Evolutionary conservation across 2,113 vertebrate genomes (phyloP).

Genomic region (Ascaphus truei): DNA sequence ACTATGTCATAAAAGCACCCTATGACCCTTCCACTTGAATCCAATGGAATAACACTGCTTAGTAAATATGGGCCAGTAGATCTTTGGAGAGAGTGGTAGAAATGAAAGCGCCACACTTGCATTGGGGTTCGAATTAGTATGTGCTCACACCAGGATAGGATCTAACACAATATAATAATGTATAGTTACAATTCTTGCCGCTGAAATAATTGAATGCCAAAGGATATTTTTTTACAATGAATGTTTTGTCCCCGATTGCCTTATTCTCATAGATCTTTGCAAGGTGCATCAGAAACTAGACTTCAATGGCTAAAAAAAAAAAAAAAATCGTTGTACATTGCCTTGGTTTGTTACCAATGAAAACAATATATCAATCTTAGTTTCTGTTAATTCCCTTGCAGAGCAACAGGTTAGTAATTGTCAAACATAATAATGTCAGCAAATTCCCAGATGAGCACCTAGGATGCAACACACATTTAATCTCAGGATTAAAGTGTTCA

Average conservation of each 20-base stretch:
- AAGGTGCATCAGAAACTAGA: not conserved
- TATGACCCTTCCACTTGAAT: too few relatives aligned
- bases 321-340: not conserved
- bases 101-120: too few relatives aligned
- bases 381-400: constrained; percentile 1
- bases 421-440: constrained; percentile 23
- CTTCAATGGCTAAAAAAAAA: not conserved
- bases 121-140: too few relatives aligned
- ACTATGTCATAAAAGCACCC: too few relatives aligned
- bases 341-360: not conserved
- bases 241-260: not conserved
- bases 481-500: not conserved
- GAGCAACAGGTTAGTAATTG: constrained; percentile 12
- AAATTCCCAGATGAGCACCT: not conserved
- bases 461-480: not conserved
- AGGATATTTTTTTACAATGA: too few relatives aligned
- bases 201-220: too few relatives aligned
- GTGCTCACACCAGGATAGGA: too few relatives aligned
- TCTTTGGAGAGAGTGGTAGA: too few relatives aligned
- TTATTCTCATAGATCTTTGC: not conserved
- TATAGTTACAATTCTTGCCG: too few relatives aligned
- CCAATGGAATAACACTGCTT: too few relatives aligned
- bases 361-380: constrained; percentile 7
- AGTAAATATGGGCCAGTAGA: too few relatives aligned
- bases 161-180: too few relatives aligned